Base-by-base conservation (phyloP, 30 jellyfish, hydroid and myxozoan genomes). In the Aurelia sp. region DNA sequence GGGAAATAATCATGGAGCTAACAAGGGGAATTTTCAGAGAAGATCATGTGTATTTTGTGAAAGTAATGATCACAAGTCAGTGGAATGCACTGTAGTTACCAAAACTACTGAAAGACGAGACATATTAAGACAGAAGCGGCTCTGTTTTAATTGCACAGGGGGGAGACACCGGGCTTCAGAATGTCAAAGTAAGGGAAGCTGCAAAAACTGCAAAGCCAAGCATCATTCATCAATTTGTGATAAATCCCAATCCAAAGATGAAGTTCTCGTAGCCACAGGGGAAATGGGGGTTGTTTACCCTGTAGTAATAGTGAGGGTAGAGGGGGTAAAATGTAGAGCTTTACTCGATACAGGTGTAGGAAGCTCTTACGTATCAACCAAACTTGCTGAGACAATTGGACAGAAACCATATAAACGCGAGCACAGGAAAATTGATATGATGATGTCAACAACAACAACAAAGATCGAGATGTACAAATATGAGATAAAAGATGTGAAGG, bases 101-200 rank as follows among this genome's bases (percentile, higher is more conserved):
- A 59, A 86, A 23, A 13, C 65, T 13, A 52, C 35, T 51, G 84
- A 86, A 65, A 44, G 96, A 65, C 51, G 96, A 69, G 84, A 62
- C 65, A 64, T 74, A 12, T 53, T 86, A 30, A 66, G 62, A 40
- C 62, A 69, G 79, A 92, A 92, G 74, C 44, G 81, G 37, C 53
- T 87, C 44, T 92, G 95, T 60, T 92, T 62, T 77, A 92, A 86
- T 73, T 86, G 98, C 78, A 75, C 91, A 31, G 94, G 96, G n/a
- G 53, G 50, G 35, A 66, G 72, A 16, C 98, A 92, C 78, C 16
- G 91, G 20, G 95, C 89, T n/a, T 53, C 89, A 21, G n/a, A n/a
- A n/a, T n/a, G n/a, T n/a, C n/a, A n/a, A n/a, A n/a, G n/a, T n/a
- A n/a, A n/a, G 23, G 41, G 79, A 55, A 21, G 63, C 35, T 92